Percentiles rank a stretch among this genome's conserved stretches.
phyloP scores from a whole-genome alignment of 2,797 vertebrate species.

The Sebastes matsubarae region DNA sequence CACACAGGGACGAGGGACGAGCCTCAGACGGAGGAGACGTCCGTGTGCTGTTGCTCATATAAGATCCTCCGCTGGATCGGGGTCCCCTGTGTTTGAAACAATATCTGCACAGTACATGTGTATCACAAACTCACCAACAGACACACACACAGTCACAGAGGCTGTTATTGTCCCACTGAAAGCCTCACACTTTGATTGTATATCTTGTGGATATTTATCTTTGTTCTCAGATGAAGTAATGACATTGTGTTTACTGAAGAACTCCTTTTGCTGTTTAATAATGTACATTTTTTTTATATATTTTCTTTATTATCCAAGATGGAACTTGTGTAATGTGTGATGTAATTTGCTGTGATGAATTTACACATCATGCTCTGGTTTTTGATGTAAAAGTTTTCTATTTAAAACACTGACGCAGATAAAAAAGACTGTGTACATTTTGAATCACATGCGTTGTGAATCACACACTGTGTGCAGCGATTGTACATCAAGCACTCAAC shows the following conservation, averaged over 20 bases:
- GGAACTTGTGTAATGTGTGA: not conserved
- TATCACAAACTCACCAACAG: not conserved
- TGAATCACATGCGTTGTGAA: not conserved
- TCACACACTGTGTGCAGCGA: not conserved
- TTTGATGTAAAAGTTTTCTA: conserved; percentile 7
- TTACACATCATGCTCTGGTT: not conserved
- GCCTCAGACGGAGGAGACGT: not conserved
- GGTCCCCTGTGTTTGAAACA: conserved; percentile 2
- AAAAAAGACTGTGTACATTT: not conserved
- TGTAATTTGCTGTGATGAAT: conserved; percentile 1
- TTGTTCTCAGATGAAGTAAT: not conserved
- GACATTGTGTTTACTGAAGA: not conserved
- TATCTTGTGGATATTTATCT: not conserved
- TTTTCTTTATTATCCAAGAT: not conserved
- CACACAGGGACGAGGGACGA: conserved; percentile 2
- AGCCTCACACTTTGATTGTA: not conserved
- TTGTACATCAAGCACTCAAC: conserved; percentile 23
- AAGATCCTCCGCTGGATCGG: not conserved
- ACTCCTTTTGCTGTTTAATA: not conserved
- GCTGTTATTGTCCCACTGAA: not conserved
- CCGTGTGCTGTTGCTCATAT: not conserved
- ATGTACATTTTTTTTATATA: not conserved
- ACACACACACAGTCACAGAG: not conserved
- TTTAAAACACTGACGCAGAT: conserved; percentile 3
- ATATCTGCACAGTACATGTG: not conserved